Percentiles rank a stretch among this genome's conserved stretches.
These are phyloP conservation scores for Orthosia incerta DNA, from an alignment of 2,888 invertebrate species.

Conservation along the genomic window DNA sequence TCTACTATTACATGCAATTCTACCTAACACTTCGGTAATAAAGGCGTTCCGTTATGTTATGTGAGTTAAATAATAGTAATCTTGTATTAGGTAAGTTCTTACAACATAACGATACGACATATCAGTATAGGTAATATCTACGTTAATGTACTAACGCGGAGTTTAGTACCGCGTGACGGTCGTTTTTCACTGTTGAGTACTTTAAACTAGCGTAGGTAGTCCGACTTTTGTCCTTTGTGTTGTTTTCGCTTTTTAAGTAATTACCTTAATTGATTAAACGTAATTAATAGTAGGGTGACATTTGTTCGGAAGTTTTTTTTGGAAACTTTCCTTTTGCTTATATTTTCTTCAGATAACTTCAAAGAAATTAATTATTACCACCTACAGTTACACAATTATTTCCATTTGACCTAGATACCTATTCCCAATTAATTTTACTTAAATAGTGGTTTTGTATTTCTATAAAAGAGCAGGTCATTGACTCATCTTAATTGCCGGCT, in stretches of 20 bases:
- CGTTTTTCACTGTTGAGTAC: neutral
- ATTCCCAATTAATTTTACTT: neutral
- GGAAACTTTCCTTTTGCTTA: neutral
- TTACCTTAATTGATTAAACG: constrained; percentile 44
- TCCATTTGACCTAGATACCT: neutral
- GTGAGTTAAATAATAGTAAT: neutral
- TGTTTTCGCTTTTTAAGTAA: constrained; percentile 37
- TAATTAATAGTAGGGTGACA: constrained; percentile 55
- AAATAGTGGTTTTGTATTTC: neutral
- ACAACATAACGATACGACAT: neutral
- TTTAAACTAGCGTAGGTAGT: constrained; percentile 1
- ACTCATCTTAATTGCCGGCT: neutral
- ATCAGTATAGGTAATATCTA: neutral
- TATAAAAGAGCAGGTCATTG: neutral
- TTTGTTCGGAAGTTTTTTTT: constrained; percentile 16
- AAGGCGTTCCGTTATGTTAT: too few species aligned
- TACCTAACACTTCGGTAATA: too few species aligned
- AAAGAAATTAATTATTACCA: neutral
- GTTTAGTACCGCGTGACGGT: neutral
- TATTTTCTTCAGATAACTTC: neutral
- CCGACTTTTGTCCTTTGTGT: neutral
- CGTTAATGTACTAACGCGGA: neutral
- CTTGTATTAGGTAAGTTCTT: constrained; percentile 6
- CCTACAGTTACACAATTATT: neutral
- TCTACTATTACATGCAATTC: too few species aligned